These are phyloP conservation scores for Hypsopygia costalis DNA, from an alignment of 2,888 invertebrate species.

Conservation along the genomic window DNA sequence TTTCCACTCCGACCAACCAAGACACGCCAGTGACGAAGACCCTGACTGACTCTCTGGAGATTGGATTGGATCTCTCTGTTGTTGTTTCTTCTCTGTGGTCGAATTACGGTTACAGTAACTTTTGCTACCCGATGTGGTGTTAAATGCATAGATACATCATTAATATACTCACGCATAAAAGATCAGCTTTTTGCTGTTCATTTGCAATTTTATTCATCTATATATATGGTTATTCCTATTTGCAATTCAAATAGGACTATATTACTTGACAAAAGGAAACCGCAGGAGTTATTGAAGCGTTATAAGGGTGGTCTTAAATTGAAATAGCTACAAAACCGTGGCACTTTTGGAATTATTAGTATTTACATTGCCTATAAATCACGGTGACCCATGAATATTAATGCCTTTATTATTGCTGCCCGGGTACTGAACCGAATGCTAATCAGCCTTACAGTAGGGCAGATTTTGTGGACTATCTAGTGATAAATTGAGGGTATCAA, in stretches of 20 bases:
- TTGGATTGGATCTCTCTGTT: too few species aligned
- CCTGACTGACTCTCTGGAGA: too few species aligned
- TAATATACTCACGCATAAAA: too few species aligned
- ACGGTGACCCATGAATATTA: slow-evolving; percentile 35
- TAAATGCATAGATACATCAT: too few species aligned
- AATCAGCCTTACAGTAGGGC: slow-evolving; percentile 20
- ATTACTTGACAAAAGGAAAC: neutral
- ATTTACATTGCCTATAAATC: slow-evolving; percentile 21
- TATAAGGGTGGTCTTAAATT: neutral
- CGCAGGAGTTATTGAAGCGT: neutral
- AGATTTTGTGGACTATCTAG: neutral
- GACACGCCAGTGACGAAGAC: too few species aligned
- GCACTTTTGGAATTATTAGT: slow-evolving; percentile 1
- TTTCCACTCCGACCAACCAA: too few species aligned
- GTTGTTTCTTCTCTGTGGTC: too few species aligned
- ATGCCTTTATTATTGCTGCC: slow-evolving; percentile 27
- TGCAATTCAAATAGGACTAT: neutral
- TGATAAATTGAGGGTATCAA: neutral
- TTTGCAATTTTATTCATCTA: neutral
- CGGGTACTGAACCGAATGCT: slow-evolving; percentile 30
- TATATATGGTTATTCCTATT: too few species aligned
- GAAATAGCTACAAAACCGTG: neutral
- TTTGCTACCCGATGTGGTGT: too few species aligned
- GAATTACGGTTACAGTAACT: too few species aligned
- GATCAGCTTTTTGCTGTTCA: too few species aligned